Percentiles rank a stretch among this genome's conserved stretches.
These are phyloP conservation scores for Drosophila nr. perissopoda DNA, from an alignment of 2,888 invertebrate genomes.

Conservation along the genomic window DNA sequence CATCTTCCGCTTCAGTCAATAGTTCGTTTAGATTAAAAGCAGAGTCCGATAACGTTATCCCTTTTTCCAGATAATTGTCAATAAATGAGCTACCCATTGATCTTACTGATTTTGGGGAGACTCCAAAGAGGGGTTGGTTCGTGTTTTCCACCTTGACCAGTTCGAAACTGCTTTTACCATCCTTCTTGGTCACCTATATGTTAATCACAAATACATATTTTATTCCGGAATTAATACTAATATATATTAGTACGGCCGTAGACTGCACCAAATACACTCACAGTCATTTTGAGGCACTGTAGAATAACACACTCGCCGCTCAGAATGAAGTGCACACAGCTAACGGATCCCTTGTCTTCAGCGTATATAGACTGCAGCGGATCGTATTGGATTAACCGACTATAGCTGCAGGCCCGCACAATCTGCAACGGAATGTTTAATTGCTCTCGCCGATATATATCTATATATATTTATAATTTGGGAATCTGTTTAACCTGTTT, in stretches of 20 bases:
- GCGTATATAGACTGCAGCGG: slow-evolving; percentile 82
- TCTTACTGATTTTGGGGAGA: not conserved
- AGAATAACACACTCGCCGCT: slow-evolving; percentile 84
- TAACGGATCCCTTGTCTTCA: slow-evolving; percentile 78
- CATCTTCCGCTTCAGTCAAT: slow-evolving; percentile 32
- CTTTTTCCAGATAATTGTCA: not conserved
- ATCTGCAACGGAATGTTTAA: slow-evolving; percentile 39
- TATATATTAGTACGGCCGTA: not conserved
- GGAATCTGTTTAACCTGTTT: slow-evolving; percentile 70
- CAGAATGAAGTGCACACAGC: slow-evolving; percentile 81
- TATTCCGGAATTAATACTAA: no score
- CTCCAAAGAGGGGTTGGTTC: not conserved
- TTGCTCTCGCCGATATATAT: no score
- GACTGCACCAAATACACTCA: slow-evolving; percentile 26
- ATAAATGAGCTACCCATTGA: not conserved
- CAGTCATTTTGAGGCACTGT: slow-evolving; percentile 82
- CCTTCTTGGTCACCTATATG: slow-evolving; percentile 1
- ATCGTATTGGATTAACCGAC: slow-evolving; percentile 77
- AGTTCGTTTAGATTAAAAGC: slow-evolving; percentile 32
- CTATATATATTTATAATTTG: not conserved
- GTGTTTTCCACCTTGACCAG: slow-evolving; percentile 10
- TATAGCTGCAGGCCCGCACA: slow-evolving; percentile 71
- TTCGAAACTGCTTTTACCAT: slow-evolving; percentile 30
- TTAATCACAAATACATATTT: no score
- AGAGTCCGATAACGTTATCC: not conserved